Base-by-base conservation (phyloP, 2,797 vertebrate species). In the Etheostoma perlongum region DNA sequence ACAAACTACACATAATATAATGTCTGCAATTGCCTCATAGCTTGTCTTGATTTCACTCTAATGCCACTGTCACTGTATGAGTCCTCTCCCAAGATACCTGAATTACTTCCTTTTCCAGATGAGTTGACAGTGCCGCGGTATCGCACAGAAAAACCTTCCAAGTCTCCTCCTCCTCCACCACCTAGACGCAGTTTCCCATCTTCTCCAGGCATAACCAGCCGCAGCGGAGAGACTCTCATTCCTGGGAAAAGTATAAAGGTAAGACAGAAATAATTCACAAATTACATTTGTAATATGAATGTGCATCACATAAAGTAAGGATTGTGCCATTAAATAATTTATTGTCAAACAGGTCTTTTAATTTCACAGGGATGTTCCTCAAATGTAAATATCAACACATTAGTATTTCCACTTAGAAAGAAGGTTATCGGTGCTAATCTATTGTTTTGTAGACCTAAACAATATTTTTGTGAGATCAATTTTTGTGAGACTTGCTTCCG, bases 71-170 rank as follows among this genome's bases (percentile, higher is more conserved):
- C 30, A 49, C 25, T 30, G 36, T 10, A 12, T 4, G 44, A 47
- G 16, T 53, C 2, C 6, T 51, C 59, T 60, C 16, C 68, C 7
- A 64, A 64, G 1, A 19, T 51, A 6, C 14, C 5, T 11, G 2
- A 78, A 4, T 23, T 19, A 2, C 25, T 63, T 65, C 25, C 4
- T 74, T 72, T 51, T 46, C 18, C 91, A 96, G 98, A 99, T 71
- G 98, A 99, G 80, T 92, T 99, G 88, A 96, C 96, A 0, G 97
- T 99, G 65, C 96, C 97, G 0, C 95, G 97, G 18, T 99, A 99
- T 89, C 96, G 98, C 77, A 99, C 98, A 0, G 98, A 99, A 91
- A 99, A 99, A 86, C 98, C 98, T 12, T 99, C 98, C 72, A 99
- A 99, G 82, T 99, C 97, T 0, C 98, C 98, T 0, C 98, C 98